phyloP scores from a whole-genome alignment of 2,888 invertebrate genomes.

The Tanytarsus gracilentus region DNA sequence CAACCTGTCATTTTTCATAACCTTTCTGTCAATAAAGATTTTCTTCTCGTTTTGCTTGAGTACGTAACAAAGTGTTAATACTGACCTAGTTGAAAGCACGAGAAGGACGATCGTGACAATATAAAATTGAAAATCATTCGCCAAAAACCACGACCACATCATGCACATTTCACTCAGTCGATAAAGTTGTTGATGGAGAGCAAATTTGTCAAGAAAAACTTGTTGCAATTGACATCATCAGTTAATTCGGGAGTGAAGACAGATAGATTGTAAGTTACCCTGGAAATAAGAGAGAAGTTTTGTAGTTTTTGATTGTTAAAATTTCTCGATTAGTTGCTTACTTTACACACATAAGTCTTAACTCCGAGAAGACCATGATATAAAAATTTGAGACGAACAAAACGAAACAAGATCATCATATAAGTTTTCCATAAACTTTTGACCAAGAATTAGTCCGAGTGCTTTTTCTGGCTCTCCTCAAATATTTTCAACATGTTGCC shows the following conservation, averaged over 20 bases:
- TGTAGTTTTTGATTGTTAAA: background rate
- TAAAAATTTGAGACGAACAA: constrained; percentile 70
- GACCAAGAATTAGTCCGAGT: constrained; percentile 33
- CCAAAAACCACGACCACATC: constrained; percentile 77
- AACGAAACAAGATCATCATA: constrained; percentile 52
- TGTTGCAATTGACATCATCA: constrained; percentile 63
- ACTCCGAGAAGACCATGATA: constrained; percentile 64
- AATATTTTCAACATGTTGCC: background rate
- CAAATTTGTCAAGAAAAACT: constrained; percentile 78
- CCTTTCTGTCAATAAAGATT: too few species aligned
- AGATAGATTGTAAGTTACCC: constrained; percentile 61
- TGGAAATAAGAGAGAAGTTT: too few species aligned
- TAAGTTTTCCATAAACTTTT: constrained; percentile 43
- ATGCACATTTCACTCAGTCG: constrained; percentile 68
- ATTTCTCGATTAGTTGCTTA: constrained; percentile 32
- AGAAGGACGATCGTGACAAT: constrained; percentile 57
- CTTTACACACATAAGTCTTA: constrained; percentile 55
- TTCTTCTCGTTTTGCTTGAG: background rate
- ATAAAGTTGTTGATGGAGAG: constrained; percentile 72
- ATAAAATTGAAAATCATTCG: constrained; percentile 72
- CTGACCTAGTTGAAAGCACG: constrained; percentile 59
- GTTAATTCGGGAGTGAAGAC: constrained; percentile 64
- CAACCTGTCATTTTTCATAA: background rate
- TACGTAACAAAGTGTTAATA: constrained; percentile 30
- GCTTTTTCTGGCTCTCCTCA: constrained; percentile 30